Percentiles rank a stretch among this genome's conserved stretches.
Conservation (phyloP, 2,113 vertebrate genomes). For the Oncorhynchus mykiss region DNA sequence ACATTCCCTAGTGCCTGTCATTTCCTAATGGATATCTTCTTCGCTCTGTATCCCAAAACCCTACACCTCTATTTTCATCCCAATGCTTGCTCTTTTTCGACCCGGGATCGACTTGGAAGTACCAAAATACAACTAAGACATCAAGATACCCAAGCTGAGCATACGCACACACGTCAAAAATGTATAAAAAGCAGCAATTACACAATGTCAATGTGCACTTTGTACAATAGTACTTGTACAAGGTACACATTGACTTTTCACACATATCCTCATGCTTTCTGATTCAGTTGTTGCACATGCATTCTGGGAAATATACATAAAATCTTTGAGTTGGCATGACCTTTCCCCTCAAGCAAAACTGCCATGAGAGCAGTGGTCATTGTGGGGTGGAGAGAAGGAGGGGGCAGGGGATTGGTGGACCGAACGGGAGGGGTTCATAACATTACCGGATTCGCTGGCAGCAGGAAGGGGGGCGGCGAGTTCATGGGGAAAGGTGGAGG, state of each 20-base stretch:
- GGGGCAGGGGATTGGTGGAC: conserved; percentile 22
- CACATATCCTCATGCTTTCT: neutral
- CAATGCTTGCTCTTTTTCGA: neutral
- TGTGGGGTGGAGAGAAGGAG: conserved; percentile 24
- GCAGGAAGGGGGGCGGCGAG: conserved; percentile 77
- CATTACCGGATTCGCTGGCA: conserved; percentile 79
- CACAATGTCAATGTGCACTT: neutral
- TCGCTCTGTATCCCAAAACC: neutral
- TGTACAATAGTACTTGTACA: neutral
- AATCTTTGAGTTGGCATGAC: conserved; percentile 12
- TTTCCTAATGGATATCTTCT: too few relatives aligned
- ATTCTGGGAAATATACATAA: conserved; percentile 24
- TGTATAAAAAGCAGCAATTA: conserved; percentile 7
- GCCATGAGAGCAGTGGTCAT: conserved; percentile 12
- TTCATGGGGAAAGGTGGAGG: conserved; percentile 76
- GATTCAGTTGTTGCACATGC: conserved; percentile 19
- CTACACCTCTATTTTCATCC: neutral
- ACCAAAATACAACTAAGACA: neutral
- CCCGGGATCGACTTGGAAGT: neutral
- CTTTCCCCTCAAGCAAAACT: conserved; percentile 18
- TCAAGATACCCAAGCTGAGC: neutral
- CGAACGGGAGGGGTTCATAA: conserved; percentile 53
- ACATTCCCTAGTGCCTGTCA: too few relatives aligned
- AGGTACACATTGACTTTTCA: neutral
- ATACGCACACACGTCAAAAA: neutral